phyloP scores from a whole-genome alignment of 1,140 invertebrate species.

The Zeugodacus cucurbitae region DNA sequence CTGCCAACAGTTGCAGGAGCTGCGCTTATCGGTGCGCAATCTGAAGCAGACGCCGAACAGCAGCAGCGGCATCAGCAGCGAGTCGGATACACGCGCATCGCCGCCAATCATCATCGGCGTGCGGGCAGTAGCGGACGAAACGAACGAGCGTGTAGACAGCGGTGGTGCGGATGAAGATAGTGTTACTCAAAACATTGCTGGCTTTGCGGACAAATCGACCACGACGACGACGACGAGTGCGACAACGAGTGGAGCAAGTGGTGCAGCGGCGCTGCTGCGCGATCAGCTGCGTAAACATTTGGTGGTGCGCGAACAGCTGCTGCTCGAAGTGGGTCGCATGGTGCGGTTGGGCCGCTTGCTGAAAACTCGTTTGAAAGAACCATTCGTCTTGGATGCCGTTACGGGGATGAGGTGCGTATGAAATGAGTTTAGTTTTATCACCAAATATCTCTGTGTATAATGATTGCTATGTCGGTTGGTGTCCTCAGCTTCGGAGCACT shows the following conservation, averaged over 20 bases:
- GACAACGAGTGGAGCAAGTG: not conserved
- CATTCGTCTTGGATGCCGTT: conserved; percentile 67
- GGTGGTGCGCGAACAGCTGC: conserved; percentile 73
- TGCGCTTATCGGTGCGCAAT: conserved; percentile 69
- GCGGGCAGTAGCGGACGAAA: not conserved
- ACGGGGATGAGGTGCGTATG: conserved; percentile 60
- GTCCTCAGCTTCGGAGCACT: not conserved
- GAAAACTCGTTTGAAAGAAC: conserved; percentile 75
- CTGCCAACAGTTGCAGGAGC: conserved; percentile 70
- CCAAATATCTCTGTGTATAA: not conserved
- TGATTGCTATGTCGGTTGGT: not conserved
- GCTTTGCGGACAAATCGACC: not conserved
- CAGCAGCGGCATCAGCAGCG: conserved; percentile 62
- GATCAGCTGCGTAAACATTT: conserved; percentile 69
- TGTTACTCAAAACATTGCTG: not conserved
- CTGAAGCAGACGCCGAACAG: conserved; percentile 49
- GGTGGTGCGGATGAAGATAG: not conserved
- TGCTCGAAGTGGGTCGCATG: conserved; percentile 80
- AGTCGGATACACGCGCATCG: conserved; percentile 38
- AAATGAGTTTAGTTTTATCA: not conserved
- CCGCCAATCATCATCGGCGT: conserved; percentile 24
- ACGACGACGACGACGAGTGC: not conserved
- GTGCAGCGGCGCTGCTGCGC: conserved; percentile 33
- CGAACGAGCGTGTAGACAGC: not conserved
- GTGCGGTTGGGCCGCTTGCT: conserved; percentile 77